Conservation (phyloP, 2,888 invertebrate species). For the Dascillus cervinus region DNA sequence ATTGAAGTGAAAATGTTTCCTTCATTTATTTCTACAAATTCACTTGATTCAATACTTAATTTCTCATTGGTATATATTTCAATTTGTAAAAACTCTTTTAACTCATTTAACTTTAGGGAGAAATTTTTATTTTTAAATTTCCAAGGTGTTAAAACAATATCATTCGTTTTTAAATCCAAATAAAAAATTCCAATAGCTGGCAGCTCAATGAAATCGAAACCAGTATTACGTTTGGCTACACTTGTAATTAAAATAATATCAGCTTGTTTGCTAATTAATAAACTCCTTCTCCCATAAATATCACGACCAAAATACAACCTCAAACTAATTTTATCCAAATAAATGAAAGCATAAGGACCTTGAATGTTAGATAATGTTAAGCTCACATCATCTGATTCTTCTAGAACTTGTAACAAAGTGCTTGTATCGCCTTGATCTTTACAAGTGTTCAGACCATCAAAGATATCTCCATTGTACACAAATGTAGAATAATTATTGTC, state of each 20-base stretch:
- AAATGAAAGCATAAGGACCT: slow-evolving; percentile 82
- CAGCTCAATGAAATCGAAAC: slow-evolving; percentile 47
- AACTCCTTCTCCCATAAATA: slow-evolving; percentile 75
- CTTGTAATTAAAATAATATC: slow-evolving; percentile 46
- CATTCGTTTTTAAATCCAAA: slow-evolving; percentile 40
- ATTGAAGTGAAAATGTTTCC: slow-evolving; percentile 22
- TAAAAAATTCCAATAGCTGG: slow-evolving; percentile 56
- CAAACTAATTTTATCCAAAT: slow-evolving; percentile 52
- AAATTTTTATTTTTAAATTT: slow-evolving; percentile 32
- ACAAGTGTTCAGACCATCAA: slow-evolving; percentile 41
- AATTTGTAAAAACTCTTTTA: slow-evolving; percentile 33
- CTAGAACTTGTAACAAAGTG: slow-evolving; percentile 43
- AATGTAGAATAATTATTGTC: slow-evolving; percentile 55
- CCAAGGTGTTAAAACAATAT: slow-evolving; percentile 44
- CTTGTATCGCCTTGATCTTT: slow-evolving; percentile 48
- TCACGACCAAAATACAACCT: slow-evolving; percentile 78
- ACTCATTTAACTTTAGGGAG: slow-evolving; percentile 30
- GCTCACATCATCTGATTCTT: slow-evolving; percentile 27
- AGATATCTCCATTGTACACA: slow-evolving; percentile 88
- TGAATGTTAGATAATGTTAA: slow-evolving; percentile 51
- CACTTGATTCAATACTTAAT: slow-evolving; percentile 18
- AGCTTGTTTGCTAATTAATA: slow-evolving; percentile 54
- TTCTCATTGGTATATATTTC: slow-evolving; percentile 6
- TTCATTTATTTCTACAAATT: too few species aligned
- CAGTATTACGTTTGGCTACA: slow-evolving; percentile 51